Conservation (phyloP, 2,888 invertebrate genomes). For the Limnephilus rhombicus region DNA sequence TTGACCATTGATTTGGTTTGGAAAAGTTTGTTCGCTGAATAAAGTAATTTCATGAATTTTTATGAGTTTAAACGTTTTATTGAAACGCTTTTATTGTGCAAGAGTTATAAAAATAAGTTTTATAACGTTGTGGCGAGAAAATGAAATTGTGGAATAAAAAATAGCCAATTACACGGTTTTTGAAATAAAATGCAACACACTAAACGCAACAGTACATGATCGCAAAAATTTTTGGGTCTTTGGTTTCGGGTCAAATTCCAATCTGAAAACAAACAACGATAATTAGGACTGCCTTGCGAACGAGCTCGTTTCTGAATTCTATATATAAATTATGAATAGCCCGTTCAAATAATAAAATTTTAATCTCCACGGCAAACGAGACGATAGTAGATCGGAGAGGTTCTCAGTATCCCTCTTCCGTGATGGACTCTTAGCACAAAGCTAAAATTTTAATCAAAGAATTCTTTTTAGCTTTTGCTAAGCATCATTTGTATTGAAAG, state of each 20-base stretch:
- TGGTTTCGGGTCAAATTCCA: too few relatives aligned
- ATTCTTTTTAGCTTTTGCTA: background rate
- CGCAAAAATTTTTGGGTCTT: too few relatives aligned
- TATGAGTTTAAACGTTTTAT: background rate
- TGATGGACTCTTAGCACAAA: too few relatives aligned
- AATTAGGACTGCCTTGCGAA: background rate
- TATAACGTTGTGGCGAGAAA: background rate
- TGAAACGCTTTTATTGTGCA: background rate
- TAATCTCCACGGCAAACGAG: background rate
- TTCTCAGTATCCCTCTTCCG: background rate
- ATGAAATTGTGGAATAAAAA: background rate
- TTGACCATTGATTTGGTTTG: too few relatives aligned
- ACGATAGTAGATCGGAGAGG: background rate
- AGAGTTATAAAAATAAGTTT: background rate
- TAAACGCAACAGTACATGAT: too few relatives aligned
- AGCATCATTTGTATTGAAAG: background rate
- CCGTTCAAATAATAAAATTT: background rate
- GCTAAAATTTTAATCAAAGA: too few relatives aligned
- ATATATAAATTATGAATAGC: background rate
- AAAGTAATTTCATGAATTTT: background rate
- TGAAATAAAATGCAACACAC: too few relatives aligned
- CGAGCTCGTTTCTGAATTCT: background rate
- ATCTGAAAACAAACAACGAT: too few relatives aligned
- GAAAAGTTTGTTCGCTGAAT: too few relatives aligned
- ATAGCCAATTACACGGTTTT: background rate